Evolutionary conservation across 2,113 vertebrate species (phyloP).

Genomic region (Myrmecobius fasciatus): DNA sequence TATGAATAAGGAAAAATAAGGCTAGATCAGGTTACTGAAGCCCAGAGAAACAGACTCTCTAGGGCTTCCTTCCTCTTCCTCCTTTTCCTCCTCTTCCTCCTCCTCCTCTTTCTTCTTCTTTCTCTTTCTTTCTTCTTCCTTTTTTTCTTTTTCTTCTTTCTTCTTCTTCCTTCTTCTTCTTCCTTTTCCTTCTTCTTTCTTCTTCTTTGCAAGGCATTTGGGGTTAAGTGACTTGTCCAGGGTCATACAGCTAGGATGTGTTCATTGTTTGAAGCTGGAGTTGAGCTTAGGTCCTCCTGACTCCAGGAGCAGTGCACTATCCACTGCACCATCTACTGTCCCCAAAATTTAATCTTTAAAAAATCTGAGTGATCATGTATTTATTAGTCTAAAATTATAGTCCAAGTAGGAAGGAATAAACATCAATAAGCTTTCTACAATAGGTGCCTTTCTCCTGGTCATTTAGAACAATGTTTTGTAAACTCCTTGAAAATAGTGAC

Average conservation of each 20-base stretch:
- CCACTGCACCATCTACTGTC: no score
- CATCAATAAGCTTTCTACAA: background rate
- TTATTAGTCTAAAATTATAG: background rate
- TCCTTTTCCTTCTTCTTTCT: no score
- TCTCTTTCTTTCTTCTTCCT: background rate
- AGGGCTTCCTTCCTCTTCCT: background rate
- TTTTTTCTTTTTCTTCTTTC: no score
- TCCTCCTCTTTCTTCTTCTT: background rate
- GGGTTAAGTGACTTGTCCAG: no score
- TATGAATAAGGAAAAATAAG: background rate
- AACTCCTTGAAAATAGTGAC: background rate
- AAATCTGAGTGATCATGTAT: no score
- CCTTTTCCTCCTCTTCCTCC: background rate
- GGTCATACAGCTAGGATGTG: no score
- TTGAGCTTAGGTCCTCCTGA: no score
- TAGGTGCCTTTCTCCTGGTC: background rate
- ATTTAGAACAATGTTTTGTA: background rate
- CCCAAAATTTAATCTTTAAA: background rate
- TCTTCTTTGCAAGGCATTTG: no score
- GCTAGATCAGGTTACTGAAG: background rate
- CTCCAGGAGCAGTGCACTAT: no score
- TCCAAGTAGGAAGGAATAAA: background rate
- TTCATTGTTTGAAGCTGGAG: no score
- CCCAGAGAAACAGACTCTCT: no score
- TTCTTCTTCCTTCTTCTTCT: no score